These are phyloP conservation scores for Cheiracanthium punctorium DNA, from an alignment of 2,888 invertebrate genomes.

Conservation along the genomic window DNA sequence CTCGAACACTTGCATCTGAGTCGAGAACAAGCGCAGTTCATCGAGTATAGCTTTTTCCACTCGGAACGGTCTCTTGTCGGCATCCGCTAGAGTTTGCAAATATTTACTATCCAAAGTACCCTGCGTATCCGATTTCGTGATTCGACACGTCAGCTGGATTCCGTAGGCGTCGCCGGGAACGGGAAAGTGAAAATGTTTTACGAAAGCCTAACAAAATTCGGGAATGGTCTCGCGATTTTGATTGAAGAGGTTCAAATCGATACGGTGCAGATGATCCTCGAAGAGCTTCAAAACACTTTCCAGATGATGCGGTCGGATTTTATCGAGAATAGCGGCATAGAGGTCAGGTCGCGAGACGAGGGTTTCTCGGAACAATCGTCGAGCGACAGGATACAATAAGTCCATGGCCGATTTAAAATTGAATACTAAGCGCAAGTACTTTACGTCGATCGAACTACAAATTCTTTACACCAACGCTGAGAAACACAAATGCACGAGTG, in stretches of 20 bases:
- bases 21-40: neutral
- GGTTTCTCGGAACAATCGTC: neutral
- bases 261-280: neutral
- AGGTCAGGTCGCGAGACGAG: neutral
- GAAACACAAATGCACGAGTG: neutral
- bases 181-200: neutral
- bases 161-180: slow-evolving; percentile 33
- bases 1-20: slow-evolving; percentile 15
- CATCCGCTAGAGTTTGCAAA: neutral
- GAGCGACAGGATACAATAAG: too few species aligned
- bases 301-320: neutral
- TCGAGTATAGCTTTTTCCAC: neutral
- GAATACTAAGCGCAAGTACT: neutral
- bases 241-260: slow-evolving; percentile 10
- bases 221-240: neutral
- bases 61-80: neutral
- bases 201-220: neutral
- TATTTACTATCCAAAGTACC: slow-evolving; percentile 35
- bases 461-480: neutral
- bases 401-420: too few species aligned
- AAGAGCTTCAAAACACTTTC: neutral
- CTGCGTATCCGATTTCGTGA: slow-evolving; percentile 25
- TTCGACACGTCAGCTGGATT: slow-evolving; percentile 21
- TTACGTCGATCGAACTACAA: neutral
- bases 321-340: neutral